Percentiles rank a stretch among this genome's conserved stretches.
Evolutionary conservation across 2,888 invertebrate genomes (phyloP).

Genomic region (Galeopsomyia nigrocyanea): DNA sequence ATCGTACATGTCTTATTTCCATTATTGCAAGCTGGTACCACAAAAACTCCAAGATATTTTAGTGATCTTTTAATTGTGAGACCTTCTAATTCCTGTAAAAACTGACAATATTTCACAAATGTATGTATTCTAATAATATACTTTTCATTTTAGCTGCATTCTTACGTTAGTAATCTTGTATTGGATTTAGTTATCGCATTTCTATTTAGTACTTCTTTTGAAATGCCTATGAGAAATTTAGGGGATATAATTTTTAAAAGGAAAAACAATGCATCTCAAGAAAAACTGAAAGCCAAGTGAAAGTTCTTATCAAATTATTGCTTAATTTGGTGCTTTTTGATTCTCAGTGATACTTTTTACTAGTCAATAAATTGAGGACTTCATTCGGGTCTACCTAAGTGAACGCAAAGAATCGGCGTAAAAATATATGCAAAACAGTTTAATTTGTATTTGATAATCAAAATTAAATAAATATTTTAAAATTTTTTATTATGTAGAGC

Average conservation of each 20-base stretch:
- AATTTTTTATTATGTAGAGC: no score
- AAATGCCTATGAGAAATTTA: conserved; percentile 34
- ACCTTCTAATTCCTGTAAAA: background rate
- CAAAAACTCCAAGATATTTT: conserved; percentile 46
- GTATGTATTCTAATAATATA: background rate
- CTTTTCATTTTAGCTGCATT: conserved; percentile 34
- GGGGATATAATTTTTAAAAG: conserved; percentile 4
- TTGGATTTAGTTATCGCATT: conserved; percentile 31
- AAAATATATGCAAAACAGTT: no score
- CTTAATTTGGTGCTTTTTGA: no score
- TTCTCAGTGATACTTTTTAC: no score
- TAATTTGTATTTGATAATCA: no score
- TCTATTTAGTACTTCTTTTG: conserved; percentile 43
- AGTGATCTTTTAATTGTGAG: conserved; percentile 31
- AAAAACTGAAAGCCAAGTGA: background rate
- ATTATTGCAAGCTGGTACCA: conserved; percentile 35
- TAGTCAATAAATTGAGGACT: no score
- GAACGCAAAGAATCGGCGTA: no score
- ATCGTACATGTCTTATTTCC: conserved; percentile 50
- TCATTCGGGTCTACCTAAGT: no score
- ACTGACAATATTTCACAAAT: no score
- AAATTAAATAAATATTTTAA: no score
- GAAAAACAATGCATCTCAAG: background rate
- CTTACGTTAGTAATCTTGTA: conserved; percentile 36
- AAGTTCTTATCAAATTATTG: no score